phyloP scores from a whole-genome alignment of 2,797 vertebrate genomes.

The Garrulus glandarius region DNA sequence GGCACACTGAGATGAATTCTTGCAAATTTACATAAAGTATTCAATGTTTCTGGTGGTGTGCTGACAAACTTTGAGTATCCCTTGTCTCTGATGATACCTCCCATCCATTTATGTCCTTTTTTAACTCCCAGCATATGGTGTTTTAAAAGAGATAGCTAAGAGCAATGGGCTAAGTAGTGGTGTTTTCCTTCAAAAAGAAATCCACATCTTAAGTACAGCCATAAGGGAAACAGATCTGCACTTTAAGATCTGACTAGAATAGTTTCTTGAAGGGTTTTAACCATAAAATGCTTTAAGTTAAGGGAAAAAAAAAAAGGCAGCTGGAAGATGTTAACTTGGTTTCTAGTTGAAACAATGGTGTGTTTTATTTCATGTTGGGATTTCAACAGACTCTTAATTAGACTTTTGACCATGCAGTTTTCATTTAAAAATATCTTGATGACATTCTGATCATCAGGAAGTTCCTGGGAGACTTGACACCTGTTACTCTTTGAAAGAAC shows the following conservation, averaged over 20 bases:
- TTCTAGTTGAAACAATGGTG: constrained; percentile 53
- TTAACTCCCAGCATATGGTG: background rate
- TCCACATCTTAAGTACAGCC: background rate
- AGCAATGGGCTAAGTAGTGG: background rate
- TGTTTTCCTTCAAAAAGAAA: constrained; percentile 4
- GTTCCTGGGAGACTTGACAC: constrained; percentile 19
- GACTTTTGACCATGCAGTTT: constrained; percentile 17
- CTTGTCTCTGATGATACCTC: background rate
- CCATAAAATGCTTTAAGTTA: background rate
- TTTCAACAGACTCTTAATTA: constrained; percentile 59
- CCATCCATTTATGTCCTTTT: background rate
- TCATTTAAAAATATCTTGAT: constrained; percentile 41
- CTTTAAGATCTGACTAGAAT: background rate
- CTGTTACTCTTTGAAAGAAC: constrained; percentile 5
- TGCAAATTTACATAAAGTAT: background rate
- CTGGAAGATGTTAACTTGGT: constrained; percentile 54
- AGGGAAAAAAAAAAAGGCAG: background rate
- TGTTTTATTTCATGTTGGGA: constrained; percentile 38
- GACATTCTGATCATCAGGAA: constrained; percentile 24
- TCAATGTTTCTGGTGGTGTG: background rate
- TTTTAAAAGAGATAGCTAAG: background rate
- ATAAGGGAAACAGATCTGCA: background rate
- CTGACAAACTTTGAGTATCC: background rate
- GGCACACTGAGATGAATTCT: background rate
- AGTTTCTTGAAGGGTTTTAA: background rate